Base-by-base conservation (phyloP, 1,140 invertebrate species). In the Anagrus nilaparvatae region DNA sequence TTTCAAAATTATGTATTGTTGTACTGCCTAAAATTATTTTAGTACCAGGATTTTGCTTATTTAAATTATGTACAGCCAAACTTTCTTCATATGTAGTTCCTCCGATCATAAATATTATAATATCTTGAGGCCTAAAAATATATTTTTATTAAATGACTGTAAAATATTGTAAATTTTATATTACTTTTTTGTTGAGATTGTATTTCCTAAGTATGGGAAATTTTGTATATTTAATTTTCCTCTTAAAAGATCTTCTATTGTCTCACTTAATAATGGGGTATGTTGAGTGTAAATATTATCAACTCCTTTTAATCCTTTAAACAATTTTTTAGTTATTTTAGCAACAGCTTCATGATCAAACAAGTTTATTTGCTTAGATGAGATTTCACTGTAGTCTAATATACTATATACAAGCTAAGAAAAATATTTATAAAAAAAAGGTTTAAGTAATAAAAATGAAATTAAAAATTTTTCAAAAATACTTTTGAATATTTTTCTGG, bases 251-350 rank as follows among this genome's bases (percentile, higher is more conserved):
- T 95, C 90, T 59, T 95, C 91, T 0, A 97, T 52, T 0, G 82
- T 83, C 58, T 90, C 83, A 53, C 82, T 81, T 2, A 98, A 56
- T 9, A 93, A 60, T 0, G 93, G 92, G 12, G 79, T 83, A 63
- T 97, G 93, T 60, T 97, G 93, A 0, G 93, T 96, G 58, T 94
- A 97, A 47, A 97, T 90, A 69, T 97, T 98, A 61, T 97, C 94
- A 3, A 97, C 90, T 4, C 92, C 93, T 69, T 87, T 87, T 12
- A 92, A 67, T 24, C 83, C 84, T 75, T 84, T 65, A 40, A 95
- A 88, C 40, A 94, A 78, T 59, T 90, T 81, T 54, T 94, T 84
- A 10, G 91, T 92, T 46, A 90, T 82, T 60, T 93, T 92, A 0
- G 87, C 86, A 14, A 93, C 87, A 53, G 85, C 80, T 57, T 88